Percentiles rank a stretch among this genome's conserved stretches.
phyloP scores from a whole-genome alignment of 2,888 invertebrate genomes.

The Atherix ibis region DNA sequence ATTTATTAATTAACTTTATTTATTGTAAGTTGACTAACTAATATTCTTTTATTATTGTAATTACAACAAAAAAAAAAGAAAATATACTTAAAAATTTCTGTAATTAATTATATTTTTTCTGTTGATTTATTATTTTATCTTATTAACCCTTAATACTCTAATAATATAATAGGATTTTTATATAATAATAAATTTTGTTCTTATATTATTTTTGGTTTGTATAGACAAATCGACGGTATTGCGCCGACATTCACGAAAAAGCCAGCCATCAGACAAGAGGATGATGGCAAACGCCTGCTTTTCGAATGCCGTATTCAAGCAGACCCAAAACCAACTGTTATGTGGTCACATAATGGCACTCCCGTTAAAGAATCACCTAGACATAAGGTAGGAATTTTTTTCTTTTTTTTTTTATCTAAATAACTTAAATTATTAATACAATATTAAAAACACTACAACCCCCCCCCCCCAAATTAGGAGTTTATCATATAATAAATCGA shows the following conservation, averaged over 20 bases:
- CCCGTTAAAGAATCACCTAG: slow-evolving; percentile 66
- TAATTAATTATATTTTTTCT: too few species aligned
- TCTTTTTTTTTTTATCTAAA: neutral
- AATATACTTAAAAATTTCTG: too few species aligned
- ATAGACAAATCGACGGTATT: slow-evolving; percentile 91
- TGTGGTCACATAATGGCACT: slow-evolving; percentile 79
- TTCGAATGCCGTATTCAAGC: slow-evolving; percentile 92
- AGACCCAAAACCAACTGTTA: slow-evolving; percentile 75
- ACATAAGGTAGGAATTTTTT: slow-evolving; percentile 52
- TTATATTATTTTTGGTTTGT: too few species aligned
- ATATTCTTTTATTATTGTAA: too few species aligned
- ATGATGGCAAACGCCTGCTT: slow-evolving; percentile 82
- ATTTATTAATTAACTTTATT: too few species aligned
- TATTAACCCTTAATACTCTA: too few species aligned
- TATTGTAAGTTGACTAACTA: too few species aligned
- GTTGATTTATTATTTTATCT: too few species aligned
- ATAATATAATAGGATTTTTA: too few species aligned
- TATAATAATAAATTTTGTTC: too few species aligned
- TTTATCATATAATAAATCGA: too few species aligned
- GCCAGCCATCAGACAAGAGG: slow-evolving; percentile 92
- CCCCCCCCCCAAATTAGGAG: slow-evolving; percentile 1
- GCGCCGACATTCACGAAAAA: slow-evolving; percentile 97
- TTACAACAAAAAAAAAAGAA: too few species aligned
- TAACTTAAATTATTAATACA: neutral
- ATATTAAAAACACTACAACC: neutral